Evolutionary conservation across 2,888 invertebrate species (phyloP), one percentile per base, ranked within the genome.

Genomic region (Dasysyrphus albostriatus): DNA sequence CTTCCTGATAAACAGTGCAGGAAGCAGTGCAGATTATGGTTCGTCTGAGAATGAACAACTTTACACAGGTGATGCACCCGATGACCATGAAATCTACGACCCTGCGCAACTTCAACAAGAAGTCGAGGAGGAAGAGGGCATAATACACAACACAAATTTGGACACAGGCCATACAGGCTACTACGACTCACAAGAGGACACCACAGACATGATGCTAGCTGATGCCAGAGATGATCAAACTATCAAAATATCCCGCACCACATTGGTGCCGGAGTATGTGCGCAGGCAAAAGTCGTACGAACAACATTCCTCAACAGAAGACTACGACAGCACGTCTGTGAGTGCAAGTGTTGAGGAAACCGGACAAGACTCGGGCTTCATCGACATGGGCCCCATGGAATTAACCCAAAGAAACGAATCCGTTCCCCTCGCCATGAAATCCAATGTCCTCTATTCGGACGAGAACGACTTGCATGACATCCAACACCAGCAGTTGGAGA

Each of bases 241-340:
- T 63, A 88, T 75, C 29, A 77, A 79, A 63, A 80, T 75, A 67
- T 85, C 61, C 59, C 88, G 61, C 70, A 90, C 91, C 49, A 90
- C 91, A 59, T 89, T 90, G 82, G 90, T 92, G 56, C 92, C 92
- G 2, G 90, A 92, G 24, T 92, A 92, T 89, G 88, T 92, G 82
- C 90, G 91, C n/a, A 89, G 90, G 88, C 90, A 24, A 89, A 90
- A 69, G 85, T 89, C 75, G 88, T 89, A 77, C 88, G 89, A 56
- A 80, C 72, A 37, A 32, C 76, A 83, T 58, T 73, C 73, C 24
- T 69, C 73, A 14, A 42, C 67, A 42, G 73, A 83, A 61, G 61
- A 61, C 61, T 61, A 61, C 39, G 75, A 83, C 59, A 83, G 56
- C 49, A 78, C 74, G 58, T 73, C 85, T 44, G 69, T 42, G 4